Evolutionary conservation across 1,140 invertebrate genomes (phyloP).

Genomic region (Bombus superbus): DNA sequence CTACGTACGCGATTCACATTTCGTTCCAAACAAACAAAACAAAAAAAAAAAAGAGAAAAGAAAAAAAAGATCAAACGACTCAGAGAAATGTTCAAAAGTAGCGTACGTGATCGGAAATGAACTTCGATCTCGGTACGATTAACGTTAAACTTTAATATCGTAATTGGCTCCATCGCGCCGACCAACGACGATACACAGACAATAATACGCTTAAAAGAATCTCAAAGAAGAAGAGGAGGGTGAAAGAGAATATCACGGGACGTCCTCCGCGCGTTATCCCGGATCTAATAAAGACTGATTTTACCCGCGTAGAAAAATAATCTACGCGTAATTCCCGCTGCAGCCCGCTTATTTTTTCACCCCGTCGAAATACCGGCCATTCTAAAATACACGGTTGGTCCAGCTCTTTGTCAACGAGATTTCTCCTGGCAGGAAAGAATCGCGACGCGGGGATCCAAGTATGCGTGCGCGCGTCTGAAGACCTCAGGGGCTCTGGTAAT

Average conservation of each 20-base stretch:
- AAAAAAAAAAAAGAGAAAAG: too few relatives aligned
- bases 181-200: too few relatives aligned
- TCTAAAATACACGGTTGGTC: not conserved
- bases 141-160: not conserved
- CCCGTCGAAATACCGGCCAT: not conserved
- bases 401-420: constrained; percentile 10
- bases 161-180: not conserved
- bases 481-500: constrained; percentile 74
- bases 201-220: not conserved
- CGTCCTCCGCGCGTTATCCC: not conserved
- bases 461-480: constrained; percentile 68
- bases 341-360: not conserved
- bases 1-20: too few relatives aligned
- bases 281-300: not conserved
- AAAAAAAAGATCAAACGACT: too few relatives aligned
- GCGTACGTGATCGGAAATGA: not conserved
- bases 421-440: constrained; percentile 29
- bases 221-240: too few relatives aligned
- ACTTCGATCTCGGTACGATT: not conserved
- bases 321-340: not conserved
- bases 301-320: constrained; percentile 1
- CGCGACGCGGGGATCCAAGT: constrained; percentile 63
- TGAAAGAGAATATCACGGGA: not conserved
- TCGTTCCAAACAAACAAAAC: too few relatives aligned
- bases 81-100: not conserved